Conservation (phyloP, 1,140 invertebrate species). For the Trialeurodes vaporariorum region DNA sequence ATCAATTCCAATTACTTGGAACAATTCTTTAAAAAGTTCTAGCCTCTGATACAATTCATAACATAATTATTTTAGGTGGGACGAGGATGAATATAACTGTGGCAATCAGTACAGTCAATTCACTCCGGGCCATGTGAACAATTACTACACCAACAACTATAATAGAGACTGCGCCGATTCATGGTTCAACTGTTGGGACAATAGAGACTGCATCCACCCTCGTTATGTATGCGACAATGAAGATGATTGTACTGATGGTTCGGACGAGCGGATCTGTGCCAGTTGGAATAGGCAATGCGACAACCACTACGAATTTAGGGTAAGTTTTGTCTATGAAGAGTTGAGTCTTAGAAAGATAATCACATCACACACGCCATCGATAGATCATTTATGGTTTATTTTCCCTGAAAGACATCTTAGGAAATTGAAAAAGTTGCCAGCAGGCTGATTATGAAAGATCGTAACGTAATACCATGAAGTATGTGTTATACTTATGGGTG, state of each 20-base stretch:
- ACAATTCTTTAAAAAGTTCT: too few species aligned
- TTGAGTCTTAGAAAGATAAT: too few species aligned
- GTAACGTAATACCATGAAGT: too few species aligned
- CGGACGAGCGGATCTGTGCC: conserved; percentile 23
- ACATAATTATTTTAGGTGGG: conserved; percentile 23
- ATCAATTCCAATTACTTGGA: too few species aligned
- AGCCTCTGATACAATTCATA: too few species aligned
- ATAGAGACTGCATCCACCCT: conserved; percentile 19
- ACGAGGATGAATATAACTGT: conserved; percentile 24
- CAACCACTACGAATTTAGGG: conserved; percentile 21
- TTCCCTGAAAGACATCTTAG: too few species aligned
- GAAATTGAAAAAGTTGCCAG: too few species aligned
- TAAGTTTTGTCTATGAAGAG: too few species aligned
- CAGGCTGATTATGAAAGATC: too few species aligned
- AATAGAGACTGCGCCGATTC: conserved; percentile 7
- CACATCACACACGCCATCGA: too few species aligned
- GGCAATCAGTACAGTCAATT: conserved; percentile 11
- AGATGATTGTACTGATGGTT: conserved; percentile 24
- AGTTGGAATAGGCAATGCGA: conserved; percentile 22
- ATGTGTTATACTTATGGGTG: too few species aligned
- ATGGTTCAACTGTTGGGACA: conserved; percentile 21
- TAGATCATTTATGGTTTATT: too few species aligned
- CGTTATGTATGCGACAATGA: conserved; percentile 22
- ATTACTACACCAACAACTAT: conserved; percentile 7
- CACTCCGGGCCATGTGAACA: conserved; percentile 6